Evolutionary conservation across 2,113 vertebrate species (phyloP), one percentile per base, ranked within the genome.

Genomic region (Corydoras sp.): DNA sequence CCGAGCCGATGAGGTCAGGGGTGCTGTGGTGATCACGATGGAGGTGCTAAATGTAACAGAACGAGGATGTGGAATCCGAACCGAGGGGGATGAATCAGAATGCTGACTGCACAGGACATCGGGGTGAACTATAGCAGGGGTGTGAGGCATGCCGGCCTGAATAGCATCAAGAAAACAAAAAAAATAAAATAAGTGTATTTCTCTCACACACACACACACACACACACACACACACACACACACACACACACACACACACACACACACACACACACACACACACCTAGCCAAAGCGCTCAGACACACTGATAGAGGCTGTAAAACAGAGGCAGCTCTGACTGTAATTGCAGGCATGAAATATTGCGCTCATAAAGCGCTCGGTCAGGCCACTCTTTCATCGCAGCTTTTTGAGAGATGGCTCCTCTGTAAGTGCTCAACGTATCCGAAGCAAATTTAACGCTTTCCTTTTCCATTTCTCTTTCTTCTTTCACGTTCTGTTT

Each of bases 301-400:
- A 73, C 61, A 71, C 18, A 15, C 72, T 71, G 67, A 76, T 68
- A 54, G n/a, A 56, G 18, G 18, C 60, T 64, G 29, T 31, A 48
- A 58, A 61, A 70, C 11, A 49, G 51, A 58, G 60, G 68, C 66
- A 53, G 66, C 24, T n/a, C 18, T 72, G 69, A 56, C 56, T 69
- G 65, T 73, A 62, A 71, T 71, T 74, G 75, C 64, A 65, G 50
- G 64, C 60, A 71, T 80, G 64, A 80, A 68, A 74, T 74, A 80
- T 80, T 58, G 62, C 55, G 29, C 64, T 71, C 72, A 71, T 74
- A 79, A 79, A 79, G 72, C 30, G 60, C 53, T 54, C 60, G 67
- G 71, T 74, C 75, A 48, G 68, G 70, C 75, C 14, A 59, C 69
- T 76, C 69, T 79, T 74, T 71, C 74, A 76, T 76, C 63, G 60